These are phyloP conservation scores for Pyrochroa serraticornis DNA, from an alignment of 2,888 invertebrate species.

Conservation along the genomic window DNA sequence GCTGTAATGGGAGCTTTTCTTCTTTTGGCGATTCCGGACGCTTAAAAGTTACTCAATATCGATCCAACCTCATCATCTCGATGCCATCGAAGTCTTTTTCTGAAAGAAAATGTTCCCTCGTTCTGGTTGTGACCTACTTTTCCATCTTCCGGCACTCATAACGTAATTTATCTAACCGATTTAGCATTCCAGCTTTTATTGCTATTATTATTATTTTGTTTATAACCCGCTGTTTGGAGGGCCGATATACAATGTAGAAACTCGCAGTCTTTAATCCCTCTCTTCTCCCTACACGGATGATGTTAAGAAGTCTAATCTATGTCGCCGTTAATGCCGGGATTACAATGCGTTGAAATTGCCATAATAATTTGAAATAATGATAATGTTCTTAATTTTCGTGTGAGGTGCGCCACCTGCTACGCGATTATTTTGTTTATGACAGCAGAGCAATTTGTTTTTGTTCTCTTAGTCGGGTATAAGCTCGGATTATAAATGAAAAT, in stretches of 20 bases:
- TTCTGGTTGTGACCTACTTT: not conserved
- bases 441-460: constrained; percentile 8
- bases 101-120: no score
- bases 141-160: not conserved
- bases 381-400: constrained; percentile 16
- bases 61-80: no score
- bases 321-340: constrained; percentile 15
- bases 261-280: not conserved
- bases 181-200: not conserved
- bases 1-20: no score
- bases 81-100: no score
- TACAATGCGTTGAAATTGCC: constrained; percentile 10
- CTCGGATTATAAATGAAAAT: no score
- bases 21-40: no score
- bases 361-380: constrained; percentile 19
- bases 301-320: constrained; percentile 5
- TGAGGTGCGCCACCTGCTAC: constrained; percentile 14
- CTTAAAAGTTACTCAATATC: no score
- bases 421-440: not conserved
- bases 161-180: constrained; percentile 2
- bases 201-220: constrained; percentile 2
- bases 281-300: not conserved
- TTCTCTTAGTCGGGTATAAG: constrained; percentile 1
- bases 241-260: no score
- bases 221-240: not conserved